Evolutionary conservation across 2,797 vertebrate genomes (phyloP).

Genomic region (Amblyopsis hoosieri): DNA sequence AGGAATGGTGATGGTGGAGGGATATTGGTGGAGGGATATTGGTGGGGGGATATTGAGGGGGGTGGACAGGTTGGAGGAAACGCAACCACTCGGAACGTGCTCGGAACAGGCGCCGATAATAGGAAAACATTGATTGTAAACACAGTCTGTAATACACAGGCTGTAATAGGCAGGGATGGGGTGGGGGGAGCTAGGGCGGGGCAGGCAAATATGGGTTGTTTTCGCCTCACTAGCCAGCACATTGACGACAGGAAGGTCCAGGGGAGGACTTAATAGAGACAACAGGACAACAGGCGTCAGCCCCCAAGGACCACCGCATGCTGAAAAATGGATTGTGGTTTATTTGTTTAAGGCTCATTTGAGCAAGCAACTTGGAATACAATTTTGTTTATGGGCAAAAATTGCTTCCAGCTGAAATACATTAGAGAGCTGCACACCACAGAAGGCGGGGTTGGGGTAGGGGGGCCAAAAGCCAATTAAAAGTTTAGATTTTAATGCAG

Average conservation of each 20-base stretch:
- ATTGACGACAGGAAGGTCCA: slow-evolving; percentile 15
- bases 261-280: slow-evolving; percentile 38
- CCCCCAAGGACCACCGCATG: slow-evolving; percentile 21
- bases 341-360: slow-evolving; percentile 33
- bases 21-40: slow-evolving; percentile 2
- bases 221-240: slow-evolving; percentile 27
- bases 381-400: slow-evolving; percentile 32
- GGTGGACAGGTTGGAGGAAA: slow-evolving; percentile 22
- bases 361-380: slow-evolving; percentile 20
- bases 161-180: slow-evolving; percentile 43
- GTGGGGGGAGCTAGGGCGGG: slow-evolving; percentile 2
- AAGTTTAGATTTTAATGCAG: slow-evolving; percentile 24
- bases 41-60: slow-evolving; percentile 23
- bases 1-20: background rate
- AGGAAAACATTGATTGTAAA: slow-evolving; percentile 71
- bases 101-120: slow-evolving; percentile 64
- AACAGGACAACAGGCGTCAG: slow-evolving; percentile 22
- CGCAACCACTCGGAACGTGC: slow-evolving; percentile 48
- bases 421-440: slow-evolving; percentile 13
- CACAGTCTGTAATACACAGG: slow-evolving; percentile 52
- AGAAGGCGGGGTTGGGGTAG: slow-evolving; percentile 15
- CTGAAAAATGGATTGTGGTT: slow-evolving; percentile 34
- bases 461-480: slow-evolving; percentile 60
- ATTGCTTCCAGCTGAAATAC: slow-evolving; percentile 35
- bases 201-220: slow-evolving; percentile 9